Base-by-base conservation (phyloP, 92 coral and sea anemone genomes). In the Paragorgia papillata region DNA sequence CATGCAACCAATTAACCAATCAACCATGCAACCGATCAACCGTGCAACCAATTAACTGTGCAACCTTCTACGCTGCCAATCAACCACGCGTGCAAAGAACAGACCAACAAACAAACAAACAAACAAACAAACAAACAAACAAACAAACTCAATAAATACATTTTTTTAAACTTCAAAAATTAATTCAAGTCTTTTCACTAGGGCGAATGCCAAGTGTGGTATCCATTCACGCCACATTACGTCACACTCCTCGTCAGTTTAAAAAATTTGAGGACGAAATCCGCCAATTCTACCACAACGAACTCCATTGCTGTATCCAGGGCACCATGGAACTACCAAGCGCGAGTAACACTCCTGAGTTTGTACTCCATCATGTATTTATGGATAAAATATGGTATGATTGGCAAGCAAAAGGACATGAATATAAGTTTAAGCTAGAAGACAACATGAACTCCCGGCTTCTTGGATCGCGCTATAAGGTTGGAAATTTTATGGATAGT, bases 361-460 rank as follows among this genome's bases (percentile, higher is more conserved):
- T 68, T 20, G 37, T 68, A 0, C 75, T 68, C 1, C 75, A 68
- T 33, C 75, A 68, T 48, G 48, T 59, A 26, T 68, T 68, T 59
- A 68, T 68, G 75, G 75, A 68, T 15, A 68, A 68, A 68, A 20
- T 68, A 68, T 68, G 75, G 75, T 68, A 68, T 20, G 75, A 68
- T 20, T 68, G 75, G 75, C 75, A 68, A 20, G 6, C 2, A 0
- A 68, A 68, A 14, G 75, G 75, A 18, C 59, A 39, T 10, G 75
- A 49, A 5, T 68, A 68, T 41, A 46, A 29, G 34, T 20, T 44
- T 25, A 68, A 48, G 33, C 10, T 68, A 9, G 75, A 46, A 7
- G 75, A 44, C 33, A 49, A 44, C 39, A 44, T 68, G 75, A 18
- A 9, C 17, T 68, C 75, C 34, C 30, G 2, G 21, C 59, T 68